A percentile compares a stretch with the other conserved stretches of the same genome.
phyloP scores from a whole-genome alignment of 2,113 vertebrate species.

The Pygoscelis antarcticus region DNA sequence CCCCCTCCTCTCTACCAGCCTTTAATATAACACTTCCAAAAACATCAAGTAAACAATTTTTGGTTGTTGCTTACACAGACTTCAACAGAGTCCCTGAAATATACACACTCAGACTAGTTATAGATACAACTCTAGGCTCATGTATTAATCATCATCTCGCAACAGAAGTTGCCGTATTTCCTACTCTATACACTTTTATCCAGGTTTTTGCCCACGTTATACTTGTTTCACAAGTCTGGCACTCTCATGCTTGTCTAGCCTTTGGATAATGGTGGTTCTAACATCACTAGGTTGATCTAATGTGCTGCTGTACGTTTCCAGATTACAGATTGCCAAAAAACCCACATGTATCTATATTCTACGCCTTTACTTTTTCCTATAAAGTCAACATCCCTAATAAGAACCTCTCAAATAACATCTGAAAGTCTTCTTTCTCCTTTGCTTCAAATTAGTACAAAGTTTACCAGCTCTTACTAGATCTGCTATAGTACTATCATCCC shows the following conservation, averaged over 20 bases:
- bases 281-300: neutral
- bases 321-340: neutral
- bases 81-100: neutral
- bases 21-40: neutral
- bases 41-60: neutral
- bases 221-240: neutral
- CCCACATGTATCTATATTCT: neutral
- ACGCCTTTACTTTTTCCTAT: neutral
- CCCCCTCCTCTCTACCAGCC: neutral
- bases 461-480: neutral
- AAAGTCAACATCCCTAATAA: neutral
- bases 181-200: neutral
- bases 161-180: rapidly evolving
- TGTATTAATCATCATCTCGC: neutral
- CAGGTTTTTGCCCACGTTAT: neutral
- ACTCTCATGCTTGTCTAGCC: neutral
- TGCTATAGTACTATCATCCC: neutral
- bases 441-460: neutral
- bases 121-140: neutral
- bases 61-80: neutral
- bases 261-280: neutral
- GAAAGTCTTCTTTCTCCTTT: neutral
- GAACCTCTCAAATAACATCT: neutral
- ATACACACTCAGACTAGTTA: neutral
- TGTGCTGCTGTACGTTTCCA: neutral